Conservation (phyloP, 64 coral and sea anemone species). For the Catalaphyllia jardinei region DNA sequence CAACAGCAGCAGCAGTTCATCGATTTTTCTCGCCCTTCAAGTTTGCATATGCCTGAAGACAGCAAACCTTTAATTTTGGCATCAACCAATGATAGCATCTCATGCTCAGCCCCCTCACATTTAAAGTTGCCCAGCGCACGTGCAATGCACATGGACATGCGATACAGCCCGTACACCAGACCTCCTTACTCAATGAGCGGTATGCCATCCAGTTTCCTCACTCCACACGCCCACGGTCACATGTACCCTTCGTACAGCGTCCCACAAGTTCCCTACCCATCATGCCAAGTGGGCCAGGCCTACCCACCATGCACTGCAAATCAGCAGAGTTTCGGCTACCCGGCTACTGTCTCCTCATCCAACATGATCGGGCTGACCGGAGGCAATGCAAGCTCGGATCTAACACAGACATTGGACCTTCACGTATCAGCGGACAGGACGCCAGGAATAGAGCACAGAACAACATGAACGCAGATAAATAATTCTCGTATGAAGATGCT, state of each 20-base stretch:
- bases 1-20: slow-evolving; percentile 1
- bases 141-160: slow-evolving; percentile 89
- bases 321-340: slow-evolving; percentile 53
- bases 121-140: slow-evolving; percentile 66
- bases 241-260: slow-evolving; percentile 82
- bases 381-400: slow-evolving; percentile 48
- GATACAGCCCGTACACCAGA: slow-evolving; percentile 82
- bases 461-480: slow-evolving; percentile 14
- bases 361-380: slow-evolving; percentile 44
- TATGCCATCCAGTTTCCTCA: slow-evolving; percentile 65
- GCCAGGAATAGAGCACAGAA: slow-evolving; percentile 21
- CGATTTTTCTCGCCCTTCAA: slow-evolving; percentile 35
- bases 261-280: slow-evolving; percentile 65
- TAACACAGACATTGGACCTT: slow-evolving; percentile 17
- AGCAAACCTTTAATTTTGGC: slow-evolving; percentile 63
- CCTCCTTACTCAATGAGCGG: slow-evolving; percentile 80
- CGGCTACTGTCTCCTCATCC: slow-evolving; percentile 33
- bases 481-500: slow-evolving; percentile 2
- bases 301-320: slow-evolving; percentile 65
- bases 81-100: slow-evolving; percentile 37
- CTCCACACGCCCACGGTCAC: slow-evolving; percentile 72
- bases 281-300: slow-evolving; percentile 68
- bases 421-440: slow-evolving; percentile 28
- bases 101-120: slow-evolving; percentile 48
- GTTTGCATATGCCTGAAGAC: slow-evolving; percentile 57